These are phyloP conservation scores for Aphis gossypii DNA, from an alignment of 1,140 invertebrate genomes.

Conservation along the genomic window DNA sequence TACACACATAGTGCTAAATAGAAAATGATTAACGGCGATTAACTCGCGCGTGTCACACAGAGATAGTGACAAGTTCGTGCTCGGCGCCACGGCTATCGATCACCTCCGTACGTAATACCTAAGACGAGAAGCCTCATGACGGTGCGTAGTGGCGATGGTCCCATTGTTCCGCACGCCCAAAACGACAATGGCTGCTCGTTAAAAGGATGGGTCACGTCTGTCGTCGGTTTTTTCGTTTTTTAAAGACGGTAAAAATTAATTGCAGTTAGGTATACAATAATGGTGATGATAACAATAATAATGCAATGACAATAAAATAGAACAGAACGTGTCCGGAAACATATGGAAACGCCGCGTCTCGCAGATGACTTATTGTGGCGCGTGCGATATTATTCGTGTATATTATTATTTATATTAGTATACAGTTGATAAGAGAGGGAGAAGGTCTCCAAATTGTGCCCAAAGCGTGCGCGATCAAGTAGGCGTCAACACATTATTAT, in stretches of 20 bases:
- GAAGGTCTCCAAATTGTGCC: not conserved
- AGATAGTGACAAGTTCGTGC: not conserved
- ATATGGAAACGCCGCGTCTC: slow-evolving; percentile 24
- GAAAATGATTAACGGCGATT: slow-evolving; percentile 15
- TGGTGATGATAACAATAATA: not conserved
- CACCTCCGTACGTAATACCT: not conserved
- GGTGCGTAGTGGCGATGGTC: not conserved
- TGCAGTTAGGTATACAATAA: not conserved
- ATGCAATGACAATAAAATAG: not conserved
- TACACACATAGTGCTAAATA: not conserved
- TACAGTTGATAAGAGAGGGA: not conserved
- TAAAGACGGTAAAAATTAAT: not conserved
- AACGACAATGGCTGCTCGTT: slow-evolving; percentile 34
- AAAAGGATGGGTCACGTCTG: not conserved
- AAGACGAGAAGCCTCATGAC: not conserved
- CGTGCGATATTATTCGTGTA: not conserved
- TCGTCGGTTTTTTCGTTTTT: not conserved
- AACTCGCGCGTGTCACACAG: not conserved
- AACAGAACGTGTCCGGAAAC: not conserved
- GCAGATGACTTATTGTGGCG: slow-evolving; percentile 33
- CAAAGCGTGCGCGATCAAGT: not conserved
- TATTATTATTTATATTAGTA: not conserved
- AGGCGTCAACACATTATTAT: not conserved
- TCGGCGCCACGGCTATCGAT: not conserved
- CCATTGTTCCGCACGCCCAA: not conserved